Base-by-base conservation (phyloP, 2,113 vertebrate genomes). In the Pipra filicauda region DNA sequence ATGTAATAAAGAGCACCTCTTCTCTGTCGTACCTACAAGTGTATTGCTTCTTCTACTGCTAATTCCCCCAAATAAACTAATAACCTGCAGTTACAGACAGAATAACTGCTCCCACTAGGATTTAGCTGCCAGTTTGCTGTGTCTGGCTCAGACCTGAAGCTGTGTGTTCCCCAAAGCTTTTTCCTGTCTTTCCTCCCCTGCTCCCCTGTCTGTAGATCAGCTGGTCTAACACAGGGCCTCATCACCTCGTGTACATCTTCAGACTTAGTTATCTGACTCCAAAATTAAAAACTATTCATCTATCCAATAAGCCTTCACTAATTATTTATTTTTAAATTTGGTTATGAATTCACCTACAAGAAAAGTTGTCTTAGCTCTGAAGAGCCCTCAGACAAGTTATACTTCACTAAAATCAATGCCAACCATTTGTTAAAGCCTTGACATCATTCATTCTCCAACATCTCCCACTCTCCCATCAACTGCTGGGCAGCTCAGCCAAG, bases 41-140 rank as follows among this genome's bases (percentile, higher is more conserved):
- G 0, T 7, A n/a, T 8, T 20, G 28, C 24, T 69, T 44, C 49
- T 67, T 33, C 39, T 9, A 14, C 12, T 1, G 1, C 16, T 28
- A 27, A 51, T 22, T 43, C 39, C 48, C n/a, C 5, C 20, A 67
- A 82, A 89, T 22, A 48, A 77, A 54, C 16, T 2, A 21, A 33
- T 37, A 35, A 2, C 10, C 15, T 48, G 27, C 19, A 67, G 23
- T 23, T 54, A 58, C n/a, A 52, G 14, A 21, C 12, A 23, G 7
- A 69, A 16, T 19, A 82, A 31, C 20, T 48, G 13, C 8, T 84
- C 51, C 30, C 8, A 3, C 30, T 5, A 85, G 57, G 43, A 71
- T 73, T 86, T 64, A 64, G n/a, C 48, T 35, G 43, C 20, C 37
- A 11, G 17, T 37, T 55, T 4, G 0, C 62, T 39, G 8, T 9